phyloP scores from a whole-genome alignment of 2,113 vertebrate genomes.

The Tympanuchus pallidicinctus region DNA sequence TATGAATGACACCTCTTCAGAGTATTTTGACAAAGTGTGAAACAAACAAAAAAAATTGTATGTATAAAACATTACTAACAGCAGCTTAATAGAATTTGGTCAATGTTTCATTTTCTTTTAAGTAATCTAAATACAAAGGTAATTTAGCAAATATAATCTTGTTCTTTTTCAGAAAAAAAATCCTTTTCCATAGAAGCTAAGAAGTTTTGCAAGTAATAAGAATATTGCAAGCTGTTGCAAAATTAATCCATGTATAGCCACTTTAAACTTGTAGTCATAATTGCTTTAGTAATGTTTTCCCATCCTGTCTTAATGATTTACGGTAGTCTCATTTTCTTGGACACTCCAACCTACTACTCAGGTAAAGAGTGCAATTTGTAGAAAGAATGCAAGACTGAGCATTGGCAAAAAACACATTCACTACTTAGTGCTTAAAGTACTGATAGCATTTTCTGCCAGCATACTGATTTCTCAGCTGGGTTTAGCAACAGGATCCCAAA shows the following conservation, averaged over 20 bases:
- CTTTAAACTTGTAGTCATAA: conserved; percentile 61
- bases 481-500: neutral
- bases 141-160: conserved; percentile 61
- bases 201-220: conserved; percentile 56
- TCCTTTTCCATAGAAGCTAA: conserved; percentile 50
- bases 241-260: conserved; percentile 22
- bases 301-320: conserved; percentile 44
- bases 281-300: conserved; percentile 44
- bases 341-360: neutral
- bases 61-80: neutral
- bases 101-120: neutral
- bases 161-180: conserved; percentile 34
- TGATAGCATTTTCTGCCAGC: neutral
- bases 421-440: neutral
- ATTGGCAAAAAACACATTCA: neutral
- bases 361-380: neutral
- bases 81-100: neutral
- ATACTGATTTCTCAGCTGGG: neutral
- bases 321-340: neutral
- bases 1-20: neutral
- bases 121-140: conserved; percentile 41
- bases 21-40: neutral
- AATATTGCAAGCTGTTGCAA: conserved; percentile 46
- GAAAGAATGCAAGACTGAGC: neutral
- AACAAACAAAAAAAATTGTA: neutral